Base-by-base conservation (phyloP, 2,888 invertebrate species). In the Xanthia icteritia region DNA sequence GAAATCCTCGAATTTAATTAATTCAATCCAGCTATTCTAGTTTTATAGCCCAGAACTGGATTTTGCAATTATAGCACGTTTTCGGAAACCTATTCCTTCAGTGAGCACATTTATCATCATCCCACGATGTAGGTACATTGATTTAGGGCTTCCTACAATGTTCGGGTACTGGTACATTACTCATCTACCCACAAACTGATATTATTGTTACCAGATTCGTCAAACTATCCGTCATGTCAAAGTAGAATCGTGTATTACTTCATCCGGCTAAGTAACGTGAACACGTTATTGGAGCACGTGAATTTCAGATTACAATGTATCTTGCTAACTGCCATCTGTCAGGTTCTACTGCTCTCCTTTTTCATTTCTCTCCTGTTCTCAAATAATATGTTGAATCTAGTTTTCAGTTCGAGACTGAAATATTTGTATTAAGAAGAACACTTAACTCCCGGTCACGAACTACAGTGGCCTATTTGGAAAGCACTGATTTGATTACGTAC, bases 171-270 rank as follows among this genome's bases (percentile, higher is more conserved):
- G 54, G 79, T 82, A 77, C 82, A 84, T 88, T 77, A 86, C 79
- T 88, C 75, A 72, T 84, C 85, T 76, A 78, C 86, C 89, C 87
- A 86, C 86, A 45, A 36, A 61, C 54, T 76, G 70, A 79, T 65
- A 79, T 72, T 79, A 70, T 76, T 84, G 65, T 76, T 48, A 80
- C 70, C 15, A 61, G 5, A 74, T 69, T 86, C 48, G 51, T 71
- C 39, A 69, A n/a, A 56, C 39, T 72, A 86, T 86, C 86, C n/a
- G 77, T 72, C 78, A 79, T 86, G 71, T 54, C 68, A 61, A 64
- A 65, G 54, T 77, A 65, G 27, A 63, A 66, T 77, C 69, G 54
- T 64, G 69, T 70, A 13, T 77, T 68, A 60, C 68, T 72, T 65
- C 31, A 58, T 39, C 36, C 15, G 39, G 17, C 61, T 63, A 79